phyloP scores from a whole-genome alignment of 2,888 invertebrate genomes.

The Harpalus rufipes region DNA sequence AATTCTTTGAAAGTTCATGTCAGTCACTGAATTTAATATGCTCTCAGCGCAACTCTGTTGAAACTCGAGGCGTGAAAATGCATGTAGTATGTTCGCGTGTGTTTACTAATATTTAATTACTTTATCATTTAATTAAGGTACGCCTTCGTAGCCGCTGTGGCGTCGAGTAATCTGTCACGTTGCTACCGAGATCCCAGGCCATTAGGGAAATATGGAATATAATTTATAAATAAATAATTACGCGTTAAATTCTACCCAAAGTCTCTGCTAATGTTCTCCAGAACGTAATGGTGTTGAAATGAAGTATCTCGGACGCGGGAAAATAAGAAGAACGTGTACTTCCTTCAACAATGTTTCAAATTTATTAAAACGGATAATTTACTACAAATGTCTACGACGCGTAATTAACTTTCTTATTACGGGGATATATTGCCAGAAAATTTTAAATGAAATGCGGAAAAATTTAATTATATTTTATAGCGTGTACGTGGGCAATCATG shows the following conservation, averaged over 20 bases:
- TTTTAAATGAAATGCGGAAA: slow-evolving; percentile 30
- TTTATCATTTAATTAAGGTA: slow-evolving; percentile 65
- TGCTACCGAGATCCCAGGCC: slow-evolving; percentile 25
- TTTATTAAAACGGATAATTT: slow-evolving; percentile 56
- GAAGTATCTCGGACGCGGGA: slow-evolving; percentile 18
- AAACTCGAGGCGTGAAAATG: slow-evolving; percentile 1
- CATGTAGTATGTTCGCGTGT: slow-evolving; percentile 51
- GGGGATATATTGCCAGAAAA: slow-evolving; percentile 16
- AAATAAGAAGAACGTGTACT: slow-evolving; percentile 20
- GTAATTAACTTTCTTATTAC: slow-evolving; percentile 49
- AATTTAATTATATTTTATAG: slow-evolving; percentile 37
- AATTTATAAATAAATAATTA: slow-evolving; percentile 65
- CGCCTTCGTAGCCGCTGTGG: not conserved
- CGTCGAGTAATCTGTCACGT: slow-evolving; percentile 57
- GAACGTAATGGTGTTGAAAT: slow-evolving; percentile 54
- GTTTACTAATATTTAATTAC: slow-evolving; percentile 63
- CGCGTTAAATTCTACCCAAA: slow-evolving; percentile 29
- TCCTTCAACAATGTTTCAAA: slow-evolving; percentile 37
- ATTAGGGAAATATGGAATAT: slow-evolving; percentile 65
- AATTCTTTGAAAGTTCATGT: too few species aligned
- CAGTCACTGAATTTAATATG: too few species aligned
- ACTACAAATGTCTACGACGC: slow-evolving; percentile 22
- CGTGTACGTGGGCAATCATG: slow-evolving; percentile 1
- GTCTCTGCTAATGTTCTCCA: slow-evolving; percentile 47
- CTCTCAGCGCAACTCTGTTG: too few species aligned